Evolutionary conservation across 2,797 vertebrate species (phyloP), one percentile per base, ranked within the genome.

Genomic region (Mormyrus hasselquistii): DNA sequence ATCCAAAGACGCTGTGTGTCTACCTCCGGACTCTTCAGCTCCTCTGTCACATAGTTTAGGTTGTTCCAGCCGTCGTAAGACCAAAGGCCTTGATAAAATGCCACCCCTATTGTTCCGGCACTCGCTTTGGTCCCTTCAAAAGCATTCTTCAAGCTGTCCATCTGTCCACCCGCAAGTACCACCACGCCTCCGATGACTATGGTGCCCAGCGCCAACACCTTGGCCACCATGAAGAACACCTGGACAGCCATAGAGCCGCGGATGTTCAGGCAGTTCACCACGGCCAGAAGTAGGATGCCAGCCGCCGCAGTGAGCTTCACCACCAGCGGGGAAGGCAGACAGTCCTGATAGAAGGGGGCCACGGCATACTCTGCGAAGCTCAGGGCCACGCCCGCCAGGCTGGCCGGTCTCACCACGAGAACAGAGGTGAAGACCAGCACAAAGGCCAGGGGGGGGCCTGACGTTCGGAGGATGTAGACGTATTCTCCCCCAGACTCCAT

Each of bases 51-150:
- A 55, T 93, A 95, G 92, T 98, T 98, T 90, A 99, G 92, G 90
- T 96, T 98, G 92, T 96, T 98, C 97, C 97, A 98, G 52, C 97
- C 97, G 12, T 97, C 96, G 0, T 96, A 99, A 29, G 97, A 96
- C 97, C 98, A 98, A 62, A 98, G 94, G 0, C 97, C 97, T 93
- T 98, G 97, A 93, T 97, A 98, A 92, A 98, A 97, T 0, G 97
- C 97, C 86, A 97, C 94, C 25, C 96, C 96, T 9, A 98, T 93
- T 0, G 93, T 29, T 69, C 94, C 95, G 0, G 96, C 91, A 87
- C 95, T 93, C 0, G 93, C 2, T 0, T 92, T 96, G 0, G 95
- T 97, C 88, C 95, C 95, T 57, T 96, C 93, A 91, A 99, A 99
- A 3, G 95, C 90, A 2, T 96, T 94, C 55, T 96, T 92, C 87